Evolutionary conservation across 2,113 vertebrate species (phyloP), one percentile per base, ranked within the genome.

Genomic region (Cariama cristata): DNA sequence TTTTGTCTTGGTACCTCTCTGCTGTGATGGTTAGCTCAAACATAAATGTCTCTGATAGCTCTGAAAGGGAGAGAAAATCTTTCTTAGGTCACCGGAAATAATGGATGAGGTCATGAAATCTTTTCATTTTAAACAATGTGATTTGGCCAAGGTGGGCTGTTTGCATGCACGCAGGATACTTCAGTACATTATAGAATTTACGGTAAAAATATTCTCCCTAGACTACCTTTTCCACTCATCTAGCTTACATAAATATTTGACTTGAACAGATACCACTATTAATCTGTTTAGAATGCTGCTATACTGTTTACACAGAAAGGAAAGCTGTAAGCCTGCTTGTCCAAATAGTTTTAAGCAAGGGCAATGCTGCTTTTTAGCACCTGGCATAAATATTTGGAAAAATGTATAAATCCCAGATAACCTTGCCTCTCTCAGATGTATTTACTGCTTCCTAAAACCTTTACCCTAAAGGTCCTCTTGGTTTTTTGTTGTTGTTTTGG

Each of bases 361-460:
- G 97, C 98, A 86, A 97, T 95, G 87, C 97, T 98, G 98, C 97
- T 99, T 96, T 98, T 96, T 98, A 98, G 97, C 99, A 99, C 99
- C 98, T 99, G 98, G 95, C 97, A 97, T 99, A 99, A 99, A 99
- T 99, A 99, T 99, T 99, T 99, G 98, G 97, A 98, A 98, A 97
- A 98, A 98, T n/a, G 96, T 98, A 97, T 98, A 98, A 98, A 99
- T 99, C 97, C 92, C 93, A 98, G 98, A 98, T 98, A 98, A 99
- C 98, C 97, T 98, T 97, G 95, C 86, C 98, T 98, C 91, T 98
- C 98, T 97, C 71, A 89, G 88, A 91, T 96, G 97, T 98, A 98
- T 98, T 94, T 98, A 98, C 97, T 40, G 89, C 97, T 99, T 99
- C 98, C 99, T 99, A 98, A 90, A 97, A 97, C 92, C 55, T 94